Evolutionary conservation across 2,797 vertebrate genomes (phyloP).

Genomic region (Ammospiza maritima): DNA sequence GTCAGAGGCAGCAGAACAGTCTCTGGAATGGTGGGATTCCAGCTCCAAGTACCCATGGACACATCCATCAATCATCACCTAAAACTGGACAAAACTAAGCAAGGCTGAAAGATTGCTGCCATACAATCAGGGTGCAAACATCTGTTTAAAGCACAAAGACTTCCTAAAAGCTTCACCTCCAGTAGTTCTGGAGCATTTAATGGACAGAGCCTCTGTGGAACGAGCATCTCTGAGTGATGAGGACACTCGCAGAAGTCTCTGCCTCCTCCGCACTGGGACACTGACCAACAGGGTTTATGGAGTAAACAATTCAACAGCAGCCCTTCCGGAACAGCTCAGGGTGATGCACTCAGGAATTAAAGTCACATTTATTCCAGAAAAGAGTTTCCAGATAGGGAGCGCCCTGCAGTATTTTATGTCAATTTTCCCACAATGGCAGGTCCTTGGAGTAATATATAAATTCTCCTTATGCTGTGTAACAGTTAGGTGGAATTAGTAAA

Average conservation of each 20-base stretch:
- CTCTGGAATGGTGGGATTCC: background rate
- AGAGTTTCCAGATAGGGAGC: background rate
- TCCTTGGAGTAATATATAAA: constrained; percentile 23
- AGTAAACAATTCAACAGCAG: constrained; percentile 51
- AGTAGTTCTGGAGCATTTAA: background rate
- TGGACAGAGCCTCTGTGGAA: background rate
- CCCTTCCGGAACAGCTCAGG: background rate
- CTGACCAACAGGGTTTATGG: constrained; percentile 26
- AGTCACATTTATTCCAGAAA: constrained; percentile 1
- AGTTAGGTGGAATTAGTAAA: constrained; percentile 58
- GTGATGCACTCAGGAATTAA: background rate
- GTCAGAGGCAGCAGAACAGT: background rate
- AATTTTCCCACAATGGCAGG: background rate
- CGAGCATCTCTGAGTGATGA: background rate
- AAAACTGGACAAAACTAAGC: background rate
- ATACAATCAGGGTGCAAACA: background rate
- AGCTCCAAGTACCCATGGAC: background rate
- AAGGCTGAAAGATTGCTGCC: background rate
- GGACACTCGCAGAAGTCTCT: background rate
- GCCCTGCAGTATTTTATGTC: background rate
- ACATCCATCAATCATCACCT: background rate
- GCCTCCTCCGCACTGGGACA: constrained; percentile 43
- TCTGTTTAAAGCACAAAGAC: background rate
- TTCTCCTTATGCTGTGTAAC: constrained; percentile 31
- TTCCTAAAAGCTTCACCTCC: constrained; percentile 15